Conservation (phyloP, 2,888 invertebrate genomes). For the Pterobdella sp. region DNA sequence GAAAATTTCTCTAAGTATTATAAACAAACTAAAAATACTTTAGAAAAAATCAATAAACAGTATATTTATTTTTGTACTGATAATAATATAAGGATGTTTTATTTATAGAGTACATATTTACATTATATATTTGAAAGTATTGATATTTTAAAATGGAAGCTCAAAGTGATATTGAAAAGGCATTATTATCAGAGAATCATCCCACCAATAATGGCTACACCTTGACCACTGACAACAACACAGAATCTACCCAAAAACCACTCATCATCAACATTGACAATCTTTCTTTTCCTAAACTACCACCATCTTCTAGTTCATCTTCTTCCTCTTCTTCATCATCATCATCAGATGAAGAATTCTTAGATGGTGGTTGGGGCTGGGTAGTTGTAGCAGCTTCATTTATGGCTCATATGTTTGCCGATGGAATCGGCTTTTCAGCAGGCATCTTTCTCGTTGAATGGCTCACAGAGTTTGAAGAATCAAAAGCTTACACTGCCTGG, state of each 20-base stretch:
- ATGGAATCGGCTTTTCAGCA: conserved; percentile 75
- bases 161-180: conserved; percentile 1
- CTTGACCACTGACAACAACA: too few species aligned
- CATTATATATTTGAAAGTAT: background rate
- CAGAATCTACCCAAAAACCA: background rate
- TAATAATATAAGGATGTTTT: background rate
- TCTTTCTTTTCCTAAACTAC: too few species aligned
- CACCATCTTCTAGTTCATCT: conserved; percentile 14
- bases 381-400: conserved; percentile 82
- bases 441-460: conserved; percentile 62
- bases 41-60: background rate
- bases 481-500: conserved; percentile 61
- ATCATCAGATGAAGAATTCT: conserved; percentile 23
- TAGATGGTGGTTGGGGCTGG: conserved; percentile 89
- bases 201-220: too few species aligned
- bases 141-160: background rate
- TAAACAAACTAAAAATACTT: background rate
- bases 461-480: conserved; percentile 55
- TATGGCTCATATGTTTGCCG: conserved; percentile 75
- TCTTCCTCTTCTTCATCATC: conserved; percentile 23
- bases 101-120: background rate
- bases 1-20: too few species aligned
- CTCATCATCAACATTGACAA: background rate
- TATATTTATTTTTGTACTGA: background rate
- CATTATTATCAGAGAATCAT: background rate